Base-by-base conservation (phyloP, 2,888 invertebrate genomes). In the Polymixis flavicincta region DNA sequence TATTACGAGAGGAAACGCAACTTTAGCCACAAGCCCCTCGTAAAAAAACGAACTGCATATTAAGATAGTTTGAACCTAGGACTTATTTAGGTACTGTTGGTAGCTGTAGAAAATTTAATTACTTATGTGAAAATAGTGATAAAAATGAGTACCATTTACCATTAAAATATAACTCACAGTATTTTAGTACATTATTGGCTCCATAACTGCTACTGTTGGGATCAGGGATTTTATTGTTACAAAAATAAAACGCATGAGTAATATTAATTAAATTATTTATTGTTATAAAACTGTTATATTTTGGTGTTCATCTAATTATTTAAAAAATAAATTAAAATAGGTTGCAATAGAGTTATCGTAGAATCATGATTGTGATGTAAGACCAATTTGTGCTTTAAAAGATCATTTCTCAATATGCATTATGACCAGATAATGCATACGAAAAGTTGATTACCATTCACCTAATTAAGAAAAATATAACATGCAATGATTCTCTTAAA, bases 351-450 rank as follows among this genome's bases (percentile, higher is more conserved):
- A 87, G 78, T 82, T 85, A 84, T 85, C 89, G 70, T 90, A 91
- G 92, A 93, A 93, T 82, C 93, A 95, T 94, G 93, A 95, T 95
- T 94, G 94, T 94, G 94, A 94, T 94, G 92, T 89, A 91, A 88
- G 76, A 89, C 87, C 88, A 89, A 91, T 92, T 92, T 93, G 93
- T 94, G 96, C 92, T 80, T 85, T 89, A 88, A 85, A 88, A 76
- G 28, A 74, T 87, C 83, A 87, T 89, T 93, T 94, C 95, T 96
- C 96, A 94, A 88, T 90, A 92, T 91, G 89, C 94, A 94, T 96
- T 96, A 95, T 95, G 86, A 88, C 94, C 92, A 93, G 95, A 96
- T 92, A 96, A 96, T 90, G 94, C 90, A 94, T 88, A 94, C 76
- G 96, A 96, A 92, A 95, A 94, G 90, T 83, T 81, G 86, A 89